Percentiles rank a stretch among this genome's conserved stretches.
phyloP scores from a whole-genome alignment of 2,113 vertebrate species.

The Sebastes schlegelii region DNA sequence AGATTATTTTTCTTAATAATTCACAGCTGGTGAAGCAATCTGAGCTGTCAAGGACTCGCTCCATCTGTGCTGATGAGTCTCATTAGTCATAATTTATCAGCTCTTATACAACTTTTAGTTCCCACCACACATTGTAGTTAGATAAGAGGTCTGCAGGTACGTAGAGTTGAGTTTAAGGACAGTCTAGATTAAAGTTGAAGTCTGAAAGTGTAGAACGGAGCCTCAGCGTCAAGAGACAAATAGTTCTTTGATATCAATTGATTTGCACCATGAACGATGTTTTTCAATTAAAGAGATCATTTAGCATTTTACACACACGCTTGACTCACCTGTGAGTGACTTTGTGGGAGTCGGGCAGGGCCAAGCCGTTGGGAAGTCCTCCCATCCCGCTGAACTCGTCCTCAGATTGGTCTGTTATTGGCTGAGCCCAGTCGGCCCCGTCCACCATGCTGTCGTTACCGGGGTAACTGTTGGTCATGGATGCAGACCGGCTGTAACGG shows the following conservation, averaged over 20 bases:
- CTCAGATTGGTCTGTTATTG: conserved; percentile 79
- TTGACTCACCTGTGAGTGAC: conserved; percentile 90
- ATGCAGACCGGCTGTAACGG: conserved; percentile 87
- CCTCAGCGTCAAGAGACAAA: no score
- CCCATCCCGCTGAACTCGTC: conserved; percentile 92
- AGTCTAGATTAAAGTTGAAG: no score
- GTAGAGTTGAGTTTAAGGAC: no score
- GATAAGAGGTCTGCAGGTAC: no score
- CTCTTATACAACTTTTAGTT: background rate
- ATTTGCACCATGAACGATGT: no score
- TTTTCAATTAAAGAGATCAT: no score
- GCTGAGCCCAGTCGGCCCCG: conserved; percentile 37
- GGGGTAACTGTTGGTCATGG: conserved; percentile 56
- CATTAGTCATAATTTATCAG: background rate
- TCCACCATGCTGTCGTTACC: conserved; percentile 82
- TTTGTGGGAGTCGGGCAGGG: conserved; percentile 88
- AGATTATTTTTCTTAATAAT: background rate
- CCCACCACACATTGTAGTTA: no score
- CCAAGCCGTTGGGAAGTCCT: conserved; percentile 76
- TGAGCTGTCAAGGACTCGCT: background rate
- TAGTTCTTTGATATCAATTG: no score
- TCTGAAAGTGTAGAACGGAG: no score
- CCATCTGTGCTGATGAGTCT: background rate
- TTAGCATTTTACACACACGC: background rate
- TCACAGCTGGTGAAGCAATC: background rate